These are phyloP conservation scores for Allacma fusca DNA, from an alignment of 2,888 invertebrate species.

Conservation along the genomic window DNA sequence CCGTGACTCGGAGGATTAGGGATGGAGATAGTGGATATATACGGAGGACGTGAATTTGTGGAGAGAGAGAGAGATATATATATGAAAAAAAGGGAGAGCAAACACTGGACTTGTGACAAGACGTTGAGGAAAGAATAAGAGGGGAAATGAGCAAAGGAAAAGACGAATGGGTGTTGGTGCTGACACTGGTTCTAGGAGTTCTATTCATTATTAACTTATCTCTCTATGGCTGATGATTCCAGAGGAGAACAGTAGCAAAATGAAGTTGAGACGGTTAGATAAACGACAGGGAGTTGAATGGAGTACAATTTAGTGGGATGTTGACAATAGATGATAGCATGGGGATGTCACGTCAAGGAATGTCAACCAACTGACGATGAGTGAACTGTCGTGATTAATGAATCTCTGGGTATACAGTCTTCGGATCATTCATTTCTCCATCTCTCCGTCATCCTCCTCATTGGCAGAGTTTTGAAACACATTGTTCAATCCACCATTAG, in stretches of 20 bases:
- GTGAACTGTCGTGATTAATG: constrained; percentile 57
- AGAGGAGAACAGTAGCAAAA: constrained; percentile 3
- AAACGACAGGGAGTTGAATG: constrained; percentile 33
- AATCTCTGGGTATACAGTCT: constrained; percentile 27
- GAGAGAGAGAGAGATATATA: no score
- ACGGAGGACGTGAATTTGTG: no score
- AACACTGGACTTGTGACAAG: no score
- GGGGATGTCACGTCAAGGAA: constrained; percentile 36
- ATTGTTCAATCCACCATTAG: constrained; percentile 13
- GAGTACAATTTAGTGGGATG: constrained; percentile 42
- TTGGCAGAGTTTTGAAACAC: constrained; percentile 19
- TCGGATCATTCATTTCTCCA: not conserved
- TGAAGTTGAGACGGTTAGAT: not conserved
- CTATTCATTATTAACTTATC: constrained; percentile 28
- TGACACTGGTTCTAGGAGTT: not conserved
- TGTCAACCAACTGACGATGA: constrained; percentile 41
- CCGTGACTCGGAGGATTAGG: no score
- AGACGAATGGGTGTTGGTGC: constrained; percentile 2
- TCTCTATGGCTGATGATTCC: constrained; percentile 10
- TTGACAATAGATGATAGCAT: constrained; percentile 43
- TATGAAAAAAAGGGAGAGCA: no score
- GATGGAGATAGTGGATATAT: no score
- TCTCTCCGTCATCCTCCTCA: constrained; percentile 12
- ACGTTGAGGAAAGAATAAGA: not conserved
- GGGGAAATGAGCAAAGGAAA: not conserved